Percentiles rank a stretch among this genome's conserved stretches.
phyloP scores from a whole-genome alignment of 2,797 vertebrate species.

The Basileuterus tristriatus region DNA sequence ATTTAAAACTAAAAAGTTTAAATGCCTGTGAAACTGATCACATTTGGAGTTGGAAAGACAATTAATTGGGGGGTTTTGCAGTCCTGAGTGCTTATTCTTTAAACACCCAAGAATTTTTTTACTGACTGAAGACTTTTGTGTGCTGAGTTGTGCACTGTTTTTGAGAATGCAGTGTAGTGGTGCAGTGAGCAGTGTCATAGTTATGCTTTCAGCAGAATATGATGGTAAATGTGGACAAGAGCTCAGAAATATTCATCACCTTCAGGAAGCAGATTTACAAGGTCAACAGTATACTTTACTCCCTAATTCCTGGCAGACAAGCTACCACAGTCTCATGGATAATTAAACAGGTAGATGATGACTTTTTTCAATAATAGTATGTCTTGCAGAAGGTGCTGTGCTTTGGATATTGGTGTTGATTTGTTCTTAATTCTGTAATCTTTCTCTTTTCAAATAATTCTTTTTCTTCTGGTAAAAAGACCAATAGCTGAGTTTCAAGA shows the following conservation, averaged over 20 bases:
- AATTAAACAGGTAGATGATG: background rate
- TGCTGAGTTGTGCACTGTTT: background rate
- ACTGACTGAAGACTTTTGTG: background rate
- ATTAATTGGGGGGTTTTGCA: background rate
- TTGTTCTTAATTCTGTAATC: background rate
- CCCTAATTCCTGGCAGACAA: background rate
- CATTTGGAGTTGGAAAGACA: background rate
- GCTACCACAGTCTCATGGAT: background rate
- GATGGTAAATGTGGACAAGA: background rate
- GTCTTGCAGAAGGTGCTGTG: background rate
- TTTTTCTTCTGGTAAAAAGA: background rate
- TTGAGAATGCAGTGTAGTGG: background rate
- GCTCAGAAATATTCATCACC: background rate
- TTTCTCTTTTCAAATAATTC: background rate
- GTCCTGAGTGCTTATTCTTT: background rate
- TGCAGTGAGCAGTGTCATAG: background rate
- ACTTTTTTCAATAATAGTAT: background rate
- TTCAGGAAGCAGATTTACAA: background rate
- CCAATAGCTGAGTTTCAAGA: background rate
- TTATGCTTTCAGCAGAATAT: background rate
- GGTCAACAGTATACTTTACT: background rate
- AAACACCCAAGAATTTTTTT: background rate
- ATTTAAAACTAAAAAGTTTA: background rate
- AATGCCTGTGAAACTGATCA: background rate
- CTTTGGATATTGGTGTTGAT: background rate